Conservation (phyloP, 2,888 invertebrate species). For the Callosobruchus maculatus region DNA sequence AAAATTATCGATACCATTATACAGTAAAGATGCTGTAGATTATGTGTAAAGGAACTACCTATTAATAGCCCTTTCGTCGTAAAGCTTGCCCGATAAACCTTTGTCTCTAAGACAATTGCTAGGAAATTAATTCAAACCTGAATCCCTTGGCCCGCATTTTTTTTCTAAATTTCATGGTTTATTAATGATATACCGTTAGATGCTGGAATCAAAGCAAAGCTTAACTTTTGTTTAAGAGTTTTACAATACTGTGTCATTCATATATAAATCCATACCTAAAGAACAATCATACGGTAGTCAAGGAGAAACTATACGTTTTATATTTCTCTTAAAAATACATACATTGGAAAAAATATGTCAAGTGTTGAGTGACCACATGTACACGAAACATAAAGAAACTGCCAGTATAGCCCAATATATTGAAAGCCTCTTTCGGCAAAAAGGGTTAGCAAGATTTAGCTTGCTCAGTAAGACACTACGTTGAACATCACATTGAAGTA, state of each 20-base stretch:
- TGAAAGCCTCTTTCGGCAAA: background rate
- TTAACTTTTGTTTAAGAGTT: background rate
- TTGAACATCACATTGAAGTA: background rate
- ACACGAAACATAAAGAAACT: background rate
- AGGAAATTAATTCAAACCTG: too few species aligned
- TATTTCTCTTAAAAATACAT: background rate
- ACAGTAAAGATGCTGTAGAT: too few species aligned
- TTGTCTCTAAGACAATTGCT: too few species aligned
- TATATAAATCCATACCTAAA: background rate
- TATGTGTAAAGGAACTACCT: too few species aligned
- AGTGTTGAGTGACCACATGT: background rate
- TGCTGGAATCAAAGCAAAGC: background rate
- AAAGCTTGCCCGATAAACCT: too few species aligned
- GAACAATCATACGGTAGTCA: background rate
- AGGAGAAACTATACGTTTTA: background rate
- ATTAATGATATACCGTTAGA: background rate
- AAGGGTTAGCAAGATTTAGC: background rate
- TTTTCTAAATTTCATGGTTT: too few species aligned
- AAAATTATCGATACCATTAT: too few species aligned
- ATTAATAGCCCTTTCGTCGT: too few species aligned
- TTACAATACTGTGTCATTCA: background rate
- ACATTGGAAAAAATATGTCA: background rate
- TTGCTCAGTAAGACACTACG: background rate
- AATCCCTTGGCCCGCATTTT: too few species aligned
- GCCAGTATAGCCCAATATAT: too few species aligned